Conservation (phyloP, 2,113 vertebrate genomes). For the Smithornis capensis region DNA sequence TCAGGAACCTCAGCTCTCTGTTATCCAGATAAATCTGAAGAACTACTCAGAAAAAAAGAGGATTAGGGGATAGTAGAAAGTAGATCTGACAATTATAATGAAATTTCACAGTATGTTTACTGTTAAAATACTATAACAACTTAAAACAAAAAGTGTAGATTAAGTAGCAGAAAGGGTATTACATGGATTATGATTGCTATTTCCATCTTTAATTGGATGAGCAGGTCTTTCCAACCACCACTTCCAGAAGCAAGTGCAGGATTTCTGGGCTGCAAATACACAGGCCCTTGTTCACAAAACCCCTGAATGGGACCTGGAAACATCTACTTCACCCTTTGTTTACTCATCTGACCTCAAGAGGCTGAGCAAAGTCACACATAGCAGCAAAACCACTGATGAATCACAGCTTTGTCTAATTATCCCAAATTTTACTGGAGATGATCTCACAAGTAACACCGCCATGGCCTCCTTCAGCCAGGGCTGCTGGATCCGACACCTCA, state of each 20-base stretch:
- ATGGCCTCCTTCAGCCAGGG: rapidly evolving
- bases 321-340: background rate
- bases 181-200: rapidly evolving
- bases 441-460: background rate
- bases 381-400: background rate
- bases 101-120: background rate
- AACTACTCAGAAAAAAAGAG: background rate
- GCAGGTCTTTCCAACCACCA: background rate
- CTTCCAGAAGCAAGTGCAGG: background rate
- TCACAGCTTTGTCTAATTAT: background rate
- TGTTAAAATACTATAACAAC: background rate
- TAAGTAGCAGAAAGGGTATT: background rate
- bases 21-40: background rate
- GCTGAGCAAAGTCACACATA: background rate
- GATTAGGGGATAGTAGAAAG: background rate
- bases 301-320: background rate
- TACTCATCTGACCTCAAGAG: background rate
- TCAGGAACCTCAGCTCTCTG: background rate
- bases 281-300: background rate
- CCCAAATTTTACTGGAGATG: background rate
- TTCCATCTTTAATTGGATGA: background rate
- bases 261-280: background rate
- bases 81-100: background rate
- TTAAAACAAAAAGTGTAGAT: background rate
- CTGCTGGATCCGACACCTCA: background rate